Base-by-base conservation (phyloP, 2,113 vertebrate genomes). In the Leucoraja erinaceus region DNA sequence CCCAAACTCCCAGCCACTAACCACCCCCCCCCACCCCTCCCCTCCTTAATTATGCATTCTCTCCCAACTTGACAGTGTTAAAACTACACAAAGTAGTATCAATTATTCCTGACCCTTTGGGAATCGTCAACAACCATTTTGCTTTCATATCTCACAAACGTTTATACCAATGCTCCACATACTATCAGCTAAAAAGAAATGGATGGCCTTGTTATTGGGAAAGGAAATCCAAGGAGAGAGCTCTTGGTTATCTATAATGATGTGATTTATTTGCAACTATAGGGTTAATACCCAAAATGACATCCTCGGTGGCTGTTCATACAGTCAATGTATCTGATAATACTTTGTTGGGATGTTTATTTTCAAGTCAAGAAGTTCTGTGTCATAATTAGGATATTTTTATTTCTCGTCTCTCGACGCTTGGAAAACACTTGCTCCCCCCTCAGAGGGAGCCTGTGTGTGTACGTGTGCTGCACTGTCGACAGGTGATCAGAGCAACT, bases 321-420 rank as follows among this genome's bases (percentile, higher is more conserved):
- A 28, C 66, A 47, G 68, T 47, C 33, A 72, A 28, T 54, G 88
- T 91, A 47, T 20, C 68, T 54, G 33, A 74, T 22, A 70, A 91
- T 72, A 91, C 68, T 47, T 91, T 22, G 33, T 54, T 91, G 90
- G 61, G 66, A 47, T 72, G 33, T 91, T 91, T 91, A 91, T 61
- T 16, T 88, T 63, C 83, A 84, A 84, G 83, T 63, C 54, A 47
- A 90, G 61, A 18, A 72, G 22, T 54, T 25, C 68, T 54, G 61
- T 72, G 12, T 70, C 20, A 91, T 25, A 47, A 68, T 91, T 47
- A 38, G 3, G 31, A 74, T 88, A 61, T 86, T 61, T 86, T 72
- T 38, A 74, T 72, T 47, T 47, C 61, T 88, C 31, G 83, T n/a
- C 68, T 70, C 38, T 72, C 90, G 22, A 91, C 28, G 11, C 33